phyloP scores from a whole-genome alignment of 2,888 invertebrate species.

The Drosophila nr. medialis region DNA sequence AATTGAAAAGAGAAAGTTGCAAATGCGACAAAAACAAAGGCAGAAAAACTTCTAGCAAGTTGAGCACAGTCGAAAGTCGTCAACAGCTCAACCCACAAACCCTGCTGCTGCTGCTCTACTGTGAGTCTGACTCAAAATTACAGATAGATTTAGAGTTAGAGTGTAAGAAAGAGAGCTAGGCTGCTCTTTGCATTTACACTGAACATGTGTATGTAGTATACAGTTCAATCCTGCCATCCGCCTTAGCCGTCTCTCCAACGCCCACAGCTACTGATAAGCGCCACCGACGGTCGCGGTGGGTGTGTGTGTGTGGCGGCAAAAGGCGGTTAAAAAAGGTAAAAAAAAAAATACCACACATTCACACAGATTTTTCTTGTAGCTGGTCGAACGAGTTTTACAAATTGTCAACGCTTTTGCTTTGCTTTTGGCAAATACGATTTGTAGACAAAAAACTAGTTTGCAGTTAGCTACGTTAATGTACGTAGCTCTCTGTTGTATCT shows the following conservation, averaged over 20 bases:
- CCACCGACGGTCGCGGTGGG: conserved; percentile 22
- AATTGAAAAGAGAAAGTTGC: conserved; percentile 79
- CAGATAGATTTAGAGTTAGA: conserved; percentile 4
- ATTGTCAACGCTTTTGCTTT: conserved; percentile 70
- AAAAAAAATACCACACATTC: conserved; percentile 1
- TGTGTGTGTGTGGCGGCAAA: conserved; percentile 7
- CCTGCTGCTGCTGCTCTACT: background rate
- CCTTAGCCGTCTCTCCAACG: conserved; percentile 8
- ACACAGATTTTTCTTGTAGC: conserved; percentile 44
- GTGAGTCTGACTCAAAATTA: background rate
- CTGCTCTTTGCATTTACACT: conserved; percentile 1
- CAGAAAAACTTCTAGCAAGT: conserved; percentile 65
- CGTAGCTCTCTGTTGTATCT: conserved; percentile 36
- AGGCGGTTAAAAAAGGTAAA: conserved; percentile 25
- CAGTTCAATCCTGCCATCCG: conserved; percentile 18
- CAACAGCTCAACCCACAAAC: conserved; percentile 37
- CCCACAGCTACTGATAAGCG: conserved; percentile 44
- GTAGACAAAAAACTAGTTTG: conserved; percentile 63
- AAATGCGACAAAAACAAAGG: conserved; percentile 35
- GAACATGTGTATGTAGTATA: background rate
- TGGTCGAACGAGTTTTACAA: conserved; percentile 75
- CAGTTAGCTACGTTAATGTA: conserved; percentile 29
- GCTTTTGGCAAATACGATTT: conserved; percentile 71
- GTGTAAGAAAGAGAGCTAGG: conserved; percentile 5
- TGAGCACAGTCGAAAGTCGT: conserved; percentile 66